Evolutionary conservation across 2,113 vertebrate genomes (phyloP), one percentile per base, ranked within the genome.

Genomic region (Rhinolophus ferrumequinum): DNA sequence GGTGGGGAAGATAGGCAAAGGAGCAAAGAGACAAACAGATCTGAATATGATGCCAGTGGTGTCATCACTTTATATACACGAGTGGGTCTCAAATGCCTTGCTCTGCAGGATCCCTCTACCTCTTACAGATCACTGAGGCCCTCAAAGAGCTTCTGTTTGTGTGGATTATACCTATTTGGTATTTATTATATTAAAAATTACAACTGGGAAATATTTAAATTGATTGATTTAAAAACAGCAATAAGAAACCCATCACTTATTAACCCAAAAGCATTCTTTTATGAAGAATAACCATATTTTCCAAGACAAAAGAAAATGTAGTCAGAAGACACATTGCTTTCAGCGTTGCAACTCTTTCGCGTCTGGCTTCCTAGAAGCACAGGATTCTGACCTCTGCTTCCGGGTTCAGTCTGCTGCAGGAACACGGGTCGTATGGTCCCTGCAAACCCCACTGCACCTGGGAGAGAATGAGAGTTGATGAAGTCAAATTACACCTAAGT

Each of bases 141-240:
- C 86, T 79, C 52, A 47, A 70, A 93, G 84, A 92, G 52, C 33
- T 96, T 80, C 84, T 35, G 52, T 92, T 35, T 54, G 24, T 44
- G 12, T 66, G 66, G 47, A 13, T 75, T 58, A 50, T 77, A 50
- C 38, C 13, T 64, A 47, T n/a, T 12, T 6, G 3, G n/a, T 50
- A 70, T 72, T 90, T 80, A 38, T 30, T 44, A 24, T 56, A 83
- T 75, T 67, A 92, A 95, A 60, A 90, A 8, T 81, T 11, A 72
- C 96, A 73, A 56, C 33, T 19, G 81, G 69, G 62, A 90, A 35
- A 41, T 44, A 33, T 70, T 82, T 35, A 60, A 64, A 52, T 41
- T 33, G 26, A 52, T 41, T 94, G 38, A 28, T 12, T 79, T 90
- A n/a, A 81, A 85, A 90, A 70, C 11, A 38, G 6, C 8, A 38